Evolutionary conservation across 2,113 vertebrate species (phyloP), one percentile per base, ranked within the genome.

Genomic region (Pluvialis apricaria): DNA sequence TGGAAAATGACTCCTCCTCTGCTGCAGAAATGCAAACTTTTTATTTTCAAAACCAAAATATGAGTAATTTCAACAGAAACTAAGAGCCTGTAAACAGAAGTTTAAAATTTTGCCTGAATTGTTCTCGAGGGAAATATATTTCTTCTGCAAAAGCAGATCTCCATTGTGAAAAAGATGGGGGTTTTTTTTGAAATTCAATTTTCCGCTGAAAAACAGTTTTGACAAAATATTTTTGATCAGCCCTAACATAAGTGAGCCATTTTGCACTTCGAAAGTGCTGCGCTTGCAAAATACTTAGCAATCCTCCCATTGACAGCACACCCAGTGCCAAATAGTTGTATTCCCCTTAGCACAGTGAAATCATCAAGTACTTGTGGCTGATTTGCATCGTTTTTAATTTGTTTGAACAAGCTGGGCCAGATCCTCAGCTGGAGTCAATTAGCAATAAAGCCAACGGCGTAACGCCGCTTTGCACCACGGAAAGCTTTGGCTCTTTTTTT

Each of bases 371-470:
- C 90, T 92, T 77, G 92, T 4, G 95, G 90, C 90, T 90, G 86
- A 94, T 90, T 92, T 94, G 95, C 92, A 96, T 92, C 92, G 86
- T 29, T 79, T 91, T 92, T 92, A 92, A 94, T 96, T 96, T 94
- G 90, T 92, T 90, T 90, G 95, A 96, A 96, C 90, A 92, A 92
- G 86, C 90, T 3, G 95, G 92, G 86, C 82, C 95, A 90, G 86
- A 94, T 92, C 95, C 95, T 90, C 95, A 72, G 95, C 86, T 87
- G 95, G 57, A 80, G 57, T 32, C 92, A 70, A 90, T 94, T 87
- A 92, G 68, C 86, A 61, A 13, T 9, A 26, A 45, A 54, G 81
- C 58, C 88, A 34, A 14, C 38, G 88, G 73, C 73, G 52, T 22
- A 69, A 69, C 18, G 69, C 70, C 29, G 83, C 69, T 29, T 20